Percentiles rank a stretch among this genome's conserved stretches.
phyloP scores from a whole-genome alignment of 1,140 invertebrate species.

The Spodoptera litura region DNA sequence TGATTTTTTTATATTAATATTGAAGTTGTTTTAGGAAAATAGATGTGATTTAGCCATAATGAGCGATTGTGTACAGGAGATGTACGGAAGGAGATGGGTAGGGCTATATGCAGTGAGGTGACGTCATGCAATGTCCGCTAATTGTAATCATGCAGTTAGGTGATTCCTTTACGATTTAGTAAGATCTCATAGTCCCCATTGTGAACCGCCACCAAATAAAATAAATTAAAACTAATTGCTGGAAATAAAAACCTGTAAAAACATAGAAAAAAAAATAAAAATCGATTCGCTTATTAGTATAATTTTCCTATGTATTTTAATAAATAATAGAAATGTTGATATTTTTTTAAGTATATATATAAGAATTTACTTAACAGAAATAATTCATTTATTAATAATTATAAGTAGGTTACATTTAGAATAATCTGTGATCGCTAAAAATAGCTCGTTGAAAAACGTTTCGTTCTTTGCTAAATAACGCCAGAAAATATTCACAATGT shows the following conservation, averaged over 20 bases:
- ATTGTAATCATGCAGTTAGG: slow-evolving; percentile 72
- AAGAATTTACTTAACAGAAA: no score
- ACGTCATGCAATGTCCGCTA: slow-evolving; percentile 76
- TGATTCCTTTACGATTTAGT: slow-evolving; percentile 61
- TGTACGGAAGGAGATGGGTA: slow-evolving; percentile 72
- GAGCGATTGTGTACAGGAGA: slow-evolving; percentile 24
- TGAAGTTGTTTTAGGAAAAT: not conserved
- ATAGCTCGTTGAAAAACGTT: no score
- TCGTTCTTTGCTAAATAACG: no score
- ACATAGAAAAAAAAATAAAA: not conserved
- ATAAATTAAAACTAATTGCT: not conserved
- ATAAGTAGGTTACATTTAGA: no score
- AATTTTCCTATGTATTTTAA: no score
- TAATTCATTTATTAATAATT: no score
- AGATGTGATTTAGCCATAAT: not conserved
- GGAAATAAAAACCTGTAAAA: slow-evolving; percentile 8
- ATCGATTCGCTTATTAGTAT: no score
- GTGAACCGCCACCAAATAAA: slow-evolving; percentile 51
- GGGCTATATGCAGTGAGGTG: slow-evolving; percentile 68
- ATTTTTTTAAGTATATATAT: no score
- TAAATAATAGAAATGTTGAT: no score
- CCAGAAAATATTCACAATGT: no score
- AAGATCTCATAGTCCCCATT: slow-evolving; percentile 65
- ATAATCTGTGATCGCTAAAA: no score
- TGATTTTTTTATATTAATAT: not conserved